Percentiles rank a stretch among this genome's conserved stretches.
Conservation (phyloP, 2,113 vertebrate genomes). For the Corythornis madagascariensis region DNA sequence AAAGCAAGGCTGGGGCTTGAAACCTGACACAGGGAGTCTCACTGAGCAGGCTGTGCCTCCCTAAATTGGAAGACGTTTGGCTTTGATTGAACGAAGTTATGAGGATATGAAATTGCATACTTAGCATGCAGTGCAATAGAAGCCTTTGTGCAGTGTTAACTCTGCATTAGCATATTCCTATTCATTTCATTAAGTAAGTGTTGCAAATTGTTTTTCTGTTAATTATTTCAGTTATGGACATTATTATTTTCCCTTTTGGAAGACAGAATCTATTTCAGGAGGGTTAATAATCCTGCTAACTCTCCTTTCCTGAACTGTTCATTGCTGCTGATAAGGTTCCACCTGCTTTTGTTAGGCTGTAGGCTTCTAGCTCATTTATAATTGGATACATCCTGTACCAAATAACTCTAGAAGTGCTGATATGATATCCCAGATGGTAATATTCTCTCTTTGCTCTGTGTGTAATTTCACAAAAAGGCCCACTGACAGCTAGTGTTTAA, state of each 20-base stretch:
- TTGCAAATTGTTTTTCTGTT: conserved; percentile 63
- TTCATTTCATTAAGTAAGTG: conserved; percentile 63
- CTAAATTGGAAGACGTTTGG: conserved; percentile 25
- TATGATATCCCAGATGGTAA: conserved; percentile 62
- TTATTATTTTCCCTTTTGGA: conserved; percentile 61
- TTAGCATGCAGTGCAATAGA: conserved; percentile 20
- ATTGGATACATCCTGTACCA: conserved; percentile 63
- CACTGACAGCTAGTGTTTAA: conserved; percentile 49
- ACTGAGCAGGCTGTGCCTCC: background rate
- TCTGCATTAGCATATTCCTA: conserved; percentile 58
- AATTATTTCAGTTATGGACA: conserved; percentile 67
- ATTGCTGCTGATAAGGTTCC: conserved; percentile 52
- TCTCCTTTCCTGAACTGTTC: conserved; percentile 27
- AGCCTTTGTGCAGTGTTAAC: conserved; percentile 25
- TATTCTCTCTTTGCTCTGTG: conserved; percentile 31
- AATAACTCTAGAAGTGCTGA: conserved; percentile 59
- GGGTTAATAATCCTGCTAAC: conserved; percentile 59
- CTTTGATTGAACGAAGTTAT: conserved; percentile 47
- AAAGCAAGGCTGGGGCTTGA: background rate
- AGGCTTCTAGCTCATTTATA: conserved; percentile 56
- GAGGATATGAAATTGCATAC: background rate
- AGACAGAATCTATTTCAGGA: conserved; percentile 43
- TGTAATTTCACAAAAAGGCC: conserved; percentile 56
- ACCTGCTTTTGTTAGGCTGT: conserved; percentile 50
- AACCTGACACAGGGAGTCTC: background rate